Base-by-base conservation (phyloP, 2,888 invertebrate genomes). In the Pachydiplax longipennis region DNA sequence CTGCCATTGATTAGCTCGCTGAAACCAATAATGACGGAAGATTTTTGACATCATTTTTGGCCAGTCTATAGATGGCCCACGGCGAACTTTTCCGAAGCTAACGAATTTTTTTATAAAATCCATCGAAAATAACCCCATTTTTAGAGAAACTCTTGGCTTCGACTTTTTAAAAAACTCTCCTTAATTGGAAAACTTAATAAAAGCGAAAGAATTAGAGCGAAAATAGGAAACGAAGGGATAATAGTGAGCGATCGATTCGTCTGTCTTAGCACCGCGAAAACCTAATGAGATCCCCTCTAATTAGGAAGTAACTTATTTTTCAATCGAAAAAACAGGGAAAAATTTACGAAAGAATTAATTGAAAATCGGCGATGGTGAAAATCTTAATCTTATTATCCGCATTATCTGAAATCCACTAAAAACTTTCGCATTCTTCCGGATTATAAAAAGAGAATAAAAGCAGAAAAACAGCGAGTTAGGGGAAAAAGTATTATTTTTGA, bases 301-400 rank as follows among this genome's bases (percentile, higher is more conserved):
- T 87, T 65, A 37, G 37, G 87, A 61, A 18, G 58, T n/a, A n/a
- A 83, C 35, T 25, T 35, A 73, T 73, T 73, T 73, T 73, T 73
- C 44, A 8, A 44, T 25, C 25, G 58, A 58, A 35, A 35, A 35
- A 58, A 58, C n/a, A n/a, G n/a, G n/a, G 35, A 37, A 65, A 61
- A 87, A 87, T 58, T 61, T n/a, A n/a, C 35, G 2, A 18, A 65
- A 12, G 40, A 87, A 87, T 87, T 87, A 87, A 87, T 87, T 61
- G 87, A 87, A 87, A 87, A 87, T 61, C 87, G 37, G 12, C 37
- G 87, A 37, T 58, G 61, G 35, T 37, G 37, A 65, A 87, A 87
- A 61, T n/a, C 40, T 61, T 37, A 65, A 87, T 87, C 87, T 87
- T 61, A 87, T 87, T 65, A 87, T 65, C 58, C 87, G 40, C 73